Conservation (phyloP, 2,888 invertebrate genomes). For the Drosophila austrosaltans region DNA sequence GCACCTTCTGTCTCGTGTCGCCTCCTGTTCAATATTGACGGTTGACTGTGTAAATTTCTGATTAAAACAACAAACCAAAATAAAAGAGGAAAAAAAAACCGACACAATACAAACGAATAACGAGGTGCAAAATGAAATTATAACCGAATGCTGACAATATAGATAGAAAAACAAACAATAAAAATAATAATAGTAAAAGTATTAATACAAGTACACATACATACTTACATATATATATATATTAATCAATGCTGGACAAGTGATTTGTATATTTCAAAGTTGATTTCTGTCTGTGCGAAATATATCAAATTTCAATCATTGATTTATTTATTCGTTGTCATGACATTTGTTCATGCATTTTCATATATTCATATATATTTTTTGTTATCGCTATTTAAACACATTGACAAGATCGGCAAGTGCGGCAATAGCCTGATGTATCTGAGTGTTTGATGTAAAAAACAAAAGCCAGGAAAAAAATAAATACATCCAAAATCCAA, state of each 20-base stretch:
- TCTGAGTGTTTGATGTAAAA: background rate
- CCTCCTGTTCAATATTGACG: background rate
- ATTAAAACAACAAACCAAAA: conserved; percentile 55
- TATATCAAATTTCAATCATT: conserved; percentile 26
- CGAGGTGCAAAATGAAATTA: conserved; percentile 19
- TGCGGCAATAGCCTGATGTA: background rate
- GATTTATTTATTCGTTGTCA: conserved; percentile 30
- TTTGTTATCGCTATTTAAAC: conserved; percentile 6
- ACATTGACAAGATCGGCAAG: conserved; percentile 7
- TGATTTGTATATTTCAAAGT: conserved; percentile 4
- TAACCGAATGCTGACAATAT: background rate
- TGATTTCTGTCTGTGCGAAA: conserved; percentile 11
- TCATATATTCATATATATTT: conserved; percentile 21
- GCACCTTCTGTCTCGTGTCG: conserved; percentile 31
- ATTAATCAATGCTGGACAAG: background rate
- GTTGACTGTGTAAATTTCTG: conserved; percentile 71
- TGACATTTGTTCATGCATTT: conserved; percentile 47
- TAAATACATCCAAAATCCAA: background rate
- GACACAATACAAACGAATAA: conserved; percentile 6
- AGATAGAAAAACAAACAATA: background rate
- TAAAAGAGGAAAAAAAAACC: conserved; percentile 23
- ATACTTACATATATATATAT: background rate
- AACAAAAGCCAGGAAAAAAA: background rate
- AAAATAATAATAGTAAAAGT: background rate
- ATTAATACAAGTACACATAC: background rate